These are phyloP conservation scores for Limnephilus rhombicus DNA, from an alignment of 2,888 invertebrate species.

Conservation along the genomic window DNA sequence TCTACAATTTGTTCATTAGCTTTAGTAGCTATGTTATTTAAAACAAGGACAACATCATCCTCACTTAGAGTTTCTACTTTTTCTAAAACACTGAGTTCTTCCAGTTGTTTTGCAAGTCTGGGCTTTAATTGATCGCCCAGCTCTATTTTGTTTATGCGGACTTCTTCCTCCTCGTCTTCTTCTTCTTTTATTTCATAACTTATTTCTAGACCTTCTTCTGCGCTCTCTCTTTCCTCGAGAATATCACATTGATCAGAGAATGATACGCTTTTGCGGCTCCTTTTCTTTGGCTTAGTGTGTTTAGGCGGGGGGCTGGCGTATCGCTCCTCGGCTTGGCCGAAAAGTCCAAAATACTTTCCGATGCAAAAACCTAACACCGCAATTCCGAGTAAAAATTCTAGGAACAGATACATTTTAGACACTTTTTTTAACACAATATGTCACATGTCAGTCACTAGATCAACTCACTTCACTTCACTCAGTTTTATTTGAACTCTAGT, in stretches of 20 bases:
- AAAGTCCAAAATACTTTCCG: conserved; percentile 23
- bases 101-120: conserved; percentile 2
- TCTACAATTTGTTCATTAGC: not conserved
- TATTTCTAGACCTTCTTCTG: conserved; percentile 32
- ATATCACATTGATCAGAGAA: conserved; percentile 59
- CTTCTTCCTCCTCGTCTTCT: conserved; percentile 43
- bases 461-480: not conserved
- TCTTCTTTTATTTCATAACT: conserved; percentile 43
- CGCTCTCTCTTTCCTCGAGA: conserved; percentile 47
- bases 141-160: not conserved
- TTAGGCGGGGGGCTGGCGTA: conserved; percentile 6
- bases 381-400: conserved; percentile 72
- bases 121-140: not conserved
- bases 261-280: conserved; percentile 59
- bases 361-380: conserved; percentile 70
- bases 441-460: not conserved
- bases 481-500: not conserved
- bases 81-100: not conserved
- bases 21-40: not conserved
- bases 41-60: no score
- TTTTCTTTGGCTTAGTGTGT: conserved; percentile 48
- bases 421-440: not conserved
- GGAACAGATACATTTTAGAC: conserved; percentile 72
- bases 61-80: not conserved
- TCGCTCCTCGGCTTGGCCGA: not conserved